Conservation (phyloP, 2,797 vertebrate genomes). For the Oryzias sinensis region DNA sequence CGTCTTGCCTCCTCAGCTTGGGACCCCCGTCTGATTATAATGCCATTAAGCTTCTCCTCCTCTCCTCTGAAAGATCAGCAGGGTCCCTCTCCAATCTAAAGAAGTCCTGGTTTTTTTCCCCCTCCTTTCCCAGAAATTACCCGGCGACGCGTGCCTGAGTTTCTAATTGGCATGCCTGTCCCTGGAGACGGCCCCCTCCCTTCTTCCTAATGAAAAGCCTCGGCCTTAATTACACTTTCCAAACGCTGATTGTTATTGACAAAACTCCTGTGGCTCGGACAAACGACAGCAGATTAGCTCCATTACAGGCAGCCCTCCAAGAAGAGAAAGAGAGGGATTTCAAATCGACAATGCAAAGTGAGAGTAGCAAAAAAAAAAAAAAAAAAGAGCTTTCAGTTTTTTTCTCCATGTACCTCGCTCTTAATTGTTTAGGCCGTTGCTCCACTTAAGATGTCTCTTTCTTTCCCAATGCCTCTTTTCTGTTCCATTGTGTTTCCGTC, state of each 20-base stretch:
- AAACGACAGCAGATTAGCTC: constrained; percentile 87
- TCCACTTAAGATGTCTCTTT: constrained; percentile 75
- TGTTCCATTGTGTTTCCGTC: constrained; percentile 67
- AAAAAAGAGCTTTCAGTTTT: constrained; percentile 62
- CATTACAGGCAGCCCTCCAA: constrained; percentile 85
- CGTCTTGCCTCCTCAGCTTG: constrained; percentile 64
- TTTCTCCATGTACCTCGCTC: constrained; percentile 68
- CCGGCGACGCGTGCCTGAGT: constrained; percentile 86
- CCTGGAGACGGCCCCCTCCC: constrained; percentile 83
- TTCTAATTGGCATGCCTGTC: constrained; percentile 85
- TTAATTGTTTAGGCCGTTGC: constrained; percentile 78
- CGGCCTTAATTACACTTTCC: constrained; percentile 89
- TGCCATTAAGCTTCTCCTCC: constrained; percentile 82
- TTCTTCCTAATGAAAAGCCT: constrained; percentile 87
- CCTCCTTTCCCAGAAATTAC: constrained; percentile 85
- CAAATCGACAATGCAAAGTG: constrained; percentile 78
- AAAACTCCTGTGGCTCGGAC: constrained; percentile 88
- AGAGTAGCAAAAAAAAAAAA: constrained; percentile 23
- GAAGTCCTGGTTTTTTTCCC: constrained; percentile 79
- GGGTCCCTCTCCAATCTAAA: constrained; percentile 86
- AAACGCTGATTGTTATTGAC: constrained; percentile 90
- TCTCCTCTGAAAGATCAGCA: constrained; percentile 80
- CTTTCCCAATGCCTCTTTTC: constrained; percentile 59
- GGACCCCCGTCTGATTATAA: constrained; percentile 84
- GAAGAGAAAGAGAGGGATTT: constrained; percentile 80